These are phyloP conservation scores for Maniola hyperantus DNA, from an alignment of 2,888 invertebrate species.

Conservation along the genomic window DNA sequence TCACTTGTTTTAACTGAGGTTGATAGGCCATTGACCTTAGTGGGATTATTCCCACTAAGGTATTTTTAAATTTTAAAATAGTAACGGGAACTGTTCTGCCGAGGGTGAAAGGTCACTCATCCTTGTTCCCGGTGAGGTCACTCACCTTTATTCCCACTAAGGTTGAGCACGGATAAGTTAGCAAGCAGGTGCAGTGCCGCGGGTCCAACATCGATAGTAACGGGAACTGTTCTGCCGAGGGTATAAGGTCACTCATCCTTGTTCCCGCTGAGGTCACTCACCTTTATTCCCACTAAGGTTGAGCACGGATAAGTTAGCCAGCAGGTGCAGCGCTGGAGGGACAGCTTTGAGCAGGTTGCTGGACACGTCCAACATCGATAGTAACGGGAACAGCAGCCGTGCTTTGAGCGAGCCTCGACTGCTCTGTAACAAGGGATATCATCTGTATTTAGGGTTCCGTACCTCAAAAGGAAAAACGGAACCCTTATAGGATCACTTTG, in stretches of 20 bases:
- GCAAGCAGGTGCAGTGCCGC: conserved; percentile 91
- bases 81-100: too few species aligned
- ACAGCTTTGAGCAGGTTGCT: conserved; percentile 89
- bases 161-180: conserved; percentile 96
- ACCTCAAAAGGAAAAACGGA: too few species aligned
- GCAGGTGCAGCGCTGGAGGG: conserved; percentile 92
- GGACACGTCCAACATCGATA: conserved; percentile 97
- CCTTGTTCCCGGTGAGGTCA: conserved; percentile 88
- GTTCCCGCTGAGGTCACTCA: conserved; percentile 44
- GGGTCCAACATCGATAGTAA: conserved; percentile 98
- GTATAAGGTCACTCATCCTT: too few species aligned
- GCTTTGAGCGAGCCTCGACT: conserved; percentile 71
- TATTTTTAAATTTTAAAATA: too few species aligned
- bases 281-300: conserved; percentile 94
- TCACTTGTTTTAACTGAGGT: too few species aligned
- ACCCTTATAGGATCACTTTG: too few species aligned
- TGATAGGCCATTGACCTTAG: too few species aligned
- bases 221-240: too few species aligned
- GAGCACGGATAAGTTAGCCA: conserved; percentile 94
- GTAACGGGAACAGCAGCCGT: conserved; percentile 93
- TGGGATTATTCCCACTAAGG: too few species aligned
- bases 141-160: conserved; percentile 90
- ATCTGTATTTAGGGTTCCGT: too few species aligned
- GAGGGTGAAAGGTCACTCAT: not conserved
- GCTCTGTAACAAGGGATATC: conserved; percentile 23